Evolutionary conservation across 2,797 vertebrate genomes (phyloP).

Genomic region (Kryptopterus vitreolus): DNA sequence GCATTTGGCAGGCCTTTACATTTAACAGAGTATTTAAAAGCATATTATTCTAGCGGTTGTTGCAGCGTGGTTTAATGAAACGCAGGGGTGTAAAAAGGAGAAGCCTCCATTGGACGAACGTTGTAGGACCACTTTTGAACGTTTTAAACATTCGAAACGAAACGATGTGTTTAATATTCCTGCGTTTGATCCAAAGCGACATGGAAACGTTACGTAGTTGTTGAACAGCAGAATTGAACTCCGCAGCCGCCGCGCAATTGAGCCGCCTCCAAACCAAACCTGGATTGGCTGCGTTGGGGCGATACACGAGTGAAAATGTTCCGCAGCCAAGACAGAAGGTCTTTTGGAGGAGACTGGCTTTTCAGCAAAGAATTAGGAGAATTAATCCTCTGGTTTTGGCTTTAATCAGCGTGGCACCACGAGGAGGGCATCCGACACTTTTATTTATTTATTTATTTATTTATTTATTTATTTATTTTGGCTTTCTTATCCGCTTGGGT

Average conservation of each 20-base stretch:
- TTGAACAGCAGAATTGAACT: constrained; percentile 4
- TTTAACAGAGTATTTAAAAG: too few relatives aligned
- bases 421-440: constrained; percentile 22
- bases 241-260: not conserved
- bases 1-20: not conserved
- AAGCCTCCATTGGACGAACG: constrained; percentile 2
- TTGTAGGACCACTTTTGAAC: not conserved
- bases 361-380: constrained; percentile 48
- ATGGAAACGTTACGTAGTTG: constrained; percentile 3
- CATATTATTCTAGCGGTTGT: constrained; percentile 39
- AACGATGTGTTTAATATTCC: not conserved
- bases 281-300: constrained; percentile 19
- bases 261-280: constrained; percentile 26
- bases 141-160: too few relatives aligned
- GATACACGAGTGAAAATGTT: constrained; percentile 40
- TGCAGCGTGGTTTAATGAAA: constrained; percentile 15
- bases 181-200: not conserved
- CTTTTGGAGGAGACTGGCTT: constrained; percentile 46
- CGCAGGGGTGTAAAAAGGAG: constrained; percentile 40
- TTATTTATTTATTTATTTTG: too few relatives aligned
- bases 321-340: constrained; percentile 39
- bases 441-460: too few relatives aligned
- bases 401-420: constrained; percentile 40
- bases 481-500: too few relatives aligned
- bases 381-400: constrained; percentile 53